phyloP scores from a whole-genome alignment of 1,140 invertebrate genomes.

The Panulirus ornatus region DNA sequence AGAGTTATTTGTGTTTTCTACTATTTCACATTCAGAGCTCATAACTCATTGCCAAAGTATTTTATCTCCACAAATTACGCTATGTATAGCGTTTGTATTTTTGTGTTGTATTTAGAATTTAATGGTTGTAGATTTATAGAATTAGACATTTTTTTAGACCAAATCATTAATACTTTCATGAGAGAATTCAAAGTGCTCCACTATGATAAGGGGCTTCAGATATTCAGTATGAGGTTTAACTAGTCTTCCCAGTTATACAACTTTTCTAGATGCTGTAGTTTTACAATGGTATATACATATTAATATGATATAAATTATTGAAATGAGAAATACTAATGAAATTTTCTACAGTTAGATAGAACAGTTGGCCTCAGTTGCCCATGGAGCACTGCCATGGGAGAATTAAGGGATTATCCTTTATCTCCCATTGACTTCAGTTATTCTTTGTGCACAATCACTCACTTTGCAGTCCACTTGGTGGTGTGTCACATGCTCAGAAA shows the following conservation, averaged over 20 bases:
- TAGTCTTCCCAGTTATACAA: neutral
- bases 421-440: neutral
- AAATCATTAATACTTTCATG: neutral
- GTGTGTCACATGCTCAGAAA: no score
- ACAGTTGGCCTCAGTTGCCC: neutral
- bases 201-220: neutral
- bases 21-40: neutral
- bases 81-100: neutral
- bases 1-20: neutral
- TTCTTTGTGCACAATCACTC: no score
- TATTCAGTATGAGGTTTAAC: neutral
- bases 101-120: neutral
- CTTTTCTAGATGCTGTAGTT: neutral
- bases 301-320: neutral
- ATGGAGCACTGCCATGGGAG: neutral
- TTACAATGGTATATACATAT: neutral
- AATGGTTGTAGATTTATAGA: neutral
- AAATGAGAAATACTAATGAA: neutral
- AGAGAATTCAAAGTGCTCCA: neutral
- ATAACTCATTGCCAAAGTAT: neutral
- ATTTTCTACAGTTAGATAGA: neutral
- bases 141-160: neutral
- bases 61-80: neutral
- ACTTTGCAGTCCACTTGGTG: no score
- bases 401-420: neutral